Evolutionary conservation across 2,888 invertebrate genomes (phyloP), one percentile per base, ranked within the genome.

Genomic region (Cotesia congregata): DNA sequence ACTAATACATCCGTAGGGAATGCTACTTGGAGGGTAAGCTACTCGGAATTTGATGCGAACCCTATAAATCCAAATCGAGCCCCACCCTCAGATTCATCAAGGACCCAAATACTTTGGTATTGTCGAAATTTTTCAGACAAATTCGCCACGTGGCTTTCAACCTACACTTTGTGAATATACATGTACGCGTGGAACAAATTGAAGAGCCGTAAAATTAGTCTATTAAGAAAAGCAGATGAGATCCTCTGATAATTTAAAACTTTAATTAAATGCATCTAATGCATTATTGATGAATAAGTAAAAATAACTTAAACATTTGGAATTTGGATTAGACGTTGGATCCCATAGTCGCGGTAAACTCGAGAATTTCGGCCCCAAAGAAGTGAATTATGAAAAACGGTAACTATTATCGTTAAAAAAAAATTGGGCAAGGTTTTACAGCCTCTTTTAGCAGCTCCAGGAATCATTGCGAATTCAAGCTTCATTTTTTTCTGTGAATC

Each of bases 1-100:
- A 83, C 82, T 86, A 86, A 86, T 86, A 85, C 84, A 86, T 87
- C 85, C 85, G 85, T 81, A 83, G 83, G 83, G 83, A 83, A 81
- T 77, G 67, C 50, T 74, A 71, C 64, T 75, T 67, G 70, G 71
- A 65, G 65, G 70, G 68, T 72, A 64, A 41, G 20, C 7, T 17
- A 73, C 30, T n/a, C 67, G 50, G 41, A 41, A 61, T 73, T 72
- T 64, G 39, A 65, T 72, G 7, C 30, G 61, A 40, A 39, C 9
- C 61, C 60, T 67, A 59, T 65, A 30, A 17, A 62, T 15, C 1
- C 7, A 15, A 73, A 73, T 73, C 67, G 67, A 50, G 50, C 67
- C 9, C 30, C 17, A n/a, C 30, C 72, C 61, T 39, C 40, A 67
- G 65, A 78, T 78, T 75, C 73, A 70, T 70, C 72, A 73, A 38